Percentiles rank a stretch among this genome's conserved stretches.
Conservation (phyloP, 2,888 invertebrate genomes). For the Linnaemya tessellans region DNA sequence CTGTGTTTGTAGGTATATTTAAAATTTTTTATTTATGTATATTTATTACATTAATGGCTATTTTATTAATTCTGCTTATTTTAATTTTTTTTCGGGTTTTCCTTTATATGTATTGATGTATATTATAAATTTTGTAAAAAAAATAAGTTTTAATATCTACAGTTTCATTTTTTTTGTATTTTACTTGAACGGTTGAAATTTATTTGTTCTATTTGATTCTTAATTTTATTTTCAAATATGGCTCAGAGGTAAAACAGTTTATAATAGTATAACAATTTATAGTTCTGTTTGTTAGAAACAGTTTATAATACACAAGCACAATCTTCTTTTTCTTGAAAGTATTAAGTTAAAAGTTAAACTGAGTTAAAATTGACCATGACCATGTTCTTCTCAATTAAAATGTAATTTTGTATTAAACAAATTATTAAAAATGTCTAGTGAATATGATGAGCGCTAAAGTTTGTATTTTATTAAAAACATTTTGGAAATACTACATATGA, state of each 20-base stretch:
- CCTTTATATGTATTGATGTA: conserved; percentile 4
- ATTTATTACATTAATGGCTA: conserved; percentile 58
- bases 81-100: conserved; percentile 37
- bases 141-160: conserved; percentile 67
- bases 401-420: background rate
- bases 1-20: conserved; percentile 52
- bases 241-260: conserved; percentile 8
- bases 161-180: conserved; percentile 55
- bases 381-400: background rate
- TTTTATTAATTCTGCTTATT: conserved; percentile 50
- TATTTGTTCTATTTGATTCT: conserved; percentile 52
- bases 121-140: conserved; percentile 70
- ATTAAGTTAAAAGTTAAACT: background rate
- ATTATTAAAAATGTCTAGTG: too few species aligned
- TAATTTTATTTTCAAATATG: conserved; percentile 24
- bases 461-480: background rate
- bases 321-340: background rate
- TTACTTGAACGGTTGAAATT: conserved; percentile 60
- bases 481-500: too few species aligned
- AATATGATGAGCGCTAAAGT: background rate
- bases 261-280: background rate
- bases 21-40: conserved; percentile 56
- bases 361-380: background rate
- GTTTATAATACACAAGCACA: background rate
- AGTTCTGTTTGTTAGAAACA: conserved; percentile 1